A percentile compares a stretch with the other conserved stretches of the same genome.
phyloP scores from a whole-genome alignment of 2,888 invertebrate genomes.

The Temnothorax unifasciatus region DNA sequence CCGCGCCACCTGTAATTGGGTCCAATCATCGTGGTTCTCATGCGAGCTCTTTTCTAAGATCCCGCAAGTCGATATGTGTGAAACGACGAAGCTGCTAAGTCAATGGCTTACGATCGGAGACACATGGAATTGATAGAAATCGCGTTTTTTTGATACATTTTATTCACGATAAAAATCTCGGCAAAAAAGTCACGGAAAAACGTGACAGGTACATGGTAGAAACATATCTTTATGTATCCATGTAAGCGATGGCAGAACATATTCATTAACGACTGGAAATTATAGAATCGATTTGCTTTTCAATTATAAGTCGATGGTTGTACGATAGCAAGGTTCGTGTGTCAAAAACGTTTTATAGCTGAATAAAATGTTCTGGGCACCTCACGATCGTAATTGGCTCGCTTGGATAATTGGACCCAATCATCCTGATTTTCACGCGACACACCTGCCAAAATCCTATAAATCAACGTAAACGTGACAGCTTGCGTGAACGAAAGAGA shows the following conservation, averaged over 20 bases:
- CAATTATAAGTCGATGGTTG: neutral
- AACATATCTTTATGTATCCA: neutral
- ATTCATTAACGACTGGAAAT: neutral
- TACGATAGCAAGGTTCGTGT: neutral
- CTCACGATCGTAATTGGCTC: neutral
- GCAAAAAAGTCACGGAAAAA: neutral
- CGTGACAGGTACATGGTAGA: neutral
- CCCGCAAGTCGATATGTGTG: neutral
- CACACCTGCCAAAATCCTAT: slow-evolving; percentile 32
- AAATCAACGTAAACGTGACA: slow-evolving; percentile 30
- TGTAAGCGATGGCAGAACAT: neutral
- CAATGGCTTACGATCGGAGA: neutral
- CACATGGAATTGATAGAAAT: neutral
- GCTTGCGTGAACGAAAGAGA: slow-evolving; percentile 38
- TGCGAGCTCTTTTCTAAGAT: slow-evolving; percentile 55
- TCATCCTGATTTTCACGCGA: slow-evolving; percentile 30
- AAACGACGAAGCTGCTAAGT: neutral
- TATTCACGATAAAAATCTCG: neutral
- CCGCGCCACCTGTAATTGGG: slow-evolving; percentile 85
- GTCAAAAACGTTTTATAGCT: neutral
- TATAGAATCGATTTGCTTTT: neutral
- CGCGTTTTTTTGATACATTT: neutral
- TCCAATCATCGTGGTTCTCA: slow-evolving; percentile 84
- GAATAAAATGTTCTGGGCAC: neutral
- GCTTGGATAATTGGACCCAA: slow-evolving; percentile 31